These are phyloP conservation scores for Colaptes auratus DNA, from an alignment of 2,113 vertebrate genomes.

Conservation along the genomic window DNA sequence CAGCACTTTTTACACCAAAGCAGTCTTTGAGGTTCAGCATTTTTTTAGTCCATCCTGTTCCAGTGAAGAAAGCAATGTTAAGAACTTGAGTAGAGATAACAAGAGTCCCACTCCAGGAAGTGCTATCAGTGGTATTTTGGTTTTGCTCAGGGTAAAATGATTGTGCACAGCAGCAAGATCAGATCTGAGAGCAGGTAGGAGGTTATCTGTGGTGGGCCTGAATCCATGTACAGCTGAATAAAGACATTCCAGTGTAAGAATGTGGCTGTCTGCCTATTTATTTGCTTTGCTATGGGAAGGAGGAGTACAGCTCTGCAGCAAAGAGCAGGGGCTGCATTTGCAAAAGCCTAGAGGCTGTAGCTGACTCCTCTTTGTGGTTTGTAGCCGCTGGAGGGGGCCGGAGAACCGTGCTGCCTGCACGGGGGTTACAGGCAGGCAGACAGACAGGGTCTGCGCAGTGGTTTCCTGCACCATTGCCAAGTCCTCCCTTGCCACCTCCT, in stretches of 20 bases:
- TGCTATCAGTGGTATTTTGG: background rate
- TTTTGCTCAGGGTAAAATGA: background rate
- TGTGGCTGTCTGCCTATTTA: background rate
- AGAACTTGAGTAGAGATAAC: background rate
- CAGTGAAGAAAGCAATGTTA: background rate
- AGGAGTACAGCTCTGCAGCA: background rate
- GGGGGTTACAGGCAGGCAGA: too few species aligned
- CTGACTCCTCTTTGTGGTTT: background rate
- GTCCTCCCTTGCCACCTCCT: background rate
- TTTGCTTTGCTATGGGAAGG: background rate
- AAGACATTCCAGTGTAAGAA: background rate
- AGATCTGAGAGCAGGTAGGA: background rate
- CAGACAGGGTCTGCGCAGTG: background rate
- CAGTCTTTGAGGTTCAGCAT: background rate
- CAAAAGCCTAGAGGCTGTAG: background rate
- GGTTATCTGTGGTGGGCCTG: background rate
- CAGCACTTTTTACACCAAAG: background rate
- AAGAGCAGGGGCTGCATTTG: background rate
- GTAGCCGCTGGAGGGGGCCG: constrained; percentile 58
- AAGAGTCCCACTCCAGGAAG: background rate
- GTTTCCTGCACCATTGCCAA: background rate
- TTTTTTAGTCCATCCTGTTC: background rate
- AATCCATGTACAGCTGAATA: background rate
- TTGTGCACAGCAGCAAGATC: background rate
- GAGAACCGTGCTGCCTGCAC: background rate